Base-by-base conservation (phyloP, 2,113 vertebrate species). In the Paracanthobrama guichenoti region DNA sequence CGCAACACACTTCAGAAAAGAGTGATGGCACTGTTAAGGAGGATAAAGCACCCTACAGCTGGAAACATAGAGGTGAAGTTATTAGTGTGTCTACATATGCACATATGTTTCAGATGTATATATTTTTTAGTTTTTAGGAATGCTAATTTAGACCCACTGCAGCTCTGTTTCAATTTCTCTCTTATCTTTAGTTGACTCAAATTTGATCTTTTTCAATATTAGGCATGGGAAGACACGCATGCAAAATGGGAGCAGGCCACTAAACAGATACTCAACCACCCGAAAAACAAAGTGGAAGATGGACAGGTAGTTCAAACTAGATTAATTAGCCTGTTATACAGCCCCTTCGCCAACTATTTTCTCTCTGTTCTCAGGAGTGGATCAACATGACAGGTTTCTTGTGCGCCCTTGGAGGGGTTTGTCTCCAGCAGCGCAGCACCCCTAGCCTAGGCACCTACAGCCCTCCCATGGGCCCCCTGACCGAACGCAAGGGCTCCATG, bases 311-410 rank as follows among this genome's bases (percentile, higher is more conserved):
- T 87, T 90, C 48, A 78, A 74, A 55, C 13, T 55, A 55, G 4
- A 18, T 5, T 18, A 42, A 28, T 78, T 16, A 26, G 13, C 53
- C 24, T 10, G 13, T 28, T 53, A 53, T 28, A 18, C 28, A 16
- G 9, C 20, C 20, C 9, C 9, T 4, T 5, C 7, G 7, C 7
- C 28, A 75, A 28, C 26, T 9, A 3, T 20, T 28, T 13, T 35
- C 26, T 76, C 39, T 79, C 57, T 57, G 90, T 11, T 94, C 95
- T 67, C 96, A 99, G 94, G 98, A 99, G 87, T 99, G 98, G 98
- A 99, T 99, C 93, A 99, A 99, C 93, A 99, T 99, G 98, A 99
- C 98, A 0, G 98, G 98, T 4, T 99, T 99, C 92, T 92, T 99
- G 35, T 99, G 97, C 60, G 98, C 97, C 1, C 95, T 99, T 3